A percentile compares a stretch with the other conserved stretches of the same genome.
phyloP scores from a whole-genome alignment of 2,113 vertebrate genomes.

The Xerus inauris region DNA sequence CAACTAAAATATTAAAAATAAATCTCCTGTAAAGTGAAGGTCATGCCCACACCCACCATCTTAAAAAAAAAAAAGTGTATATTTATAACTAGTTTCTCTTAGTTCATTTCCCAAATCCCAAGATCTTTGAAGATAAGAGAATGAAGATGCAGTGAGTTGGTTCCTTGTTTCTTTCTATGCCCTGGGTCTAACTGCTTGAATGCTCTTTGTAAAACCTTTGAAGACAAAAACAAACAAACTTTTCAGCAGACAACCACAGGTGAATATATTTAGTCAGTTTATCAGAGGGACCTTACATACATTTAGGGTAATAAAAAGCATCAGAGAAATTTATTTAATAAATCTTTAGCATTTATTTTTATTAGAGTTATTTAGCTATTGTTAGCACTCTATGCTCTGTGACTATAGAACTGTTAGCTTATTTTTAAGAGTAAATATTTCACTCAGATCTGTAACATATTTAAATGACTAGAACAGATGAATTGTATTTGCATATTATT shows the following conservation, averaged over 20 bases:
- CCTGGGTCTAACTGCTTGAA: background rate
- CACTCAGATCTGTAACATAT: slow-evolving; percentile 82
- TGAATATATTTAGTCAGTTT: background rate
- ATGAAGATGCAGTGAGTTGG: background rate
- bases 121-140: background rate
- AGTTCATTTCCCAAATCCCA: background rate
- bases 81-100: background rate
- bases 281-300: background rate
- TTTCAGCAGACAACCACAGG: background rate
- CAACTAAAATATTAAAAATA: slow-evolving; percentile 14
- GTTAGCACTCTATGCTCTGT: slow-evolving; percentile 79
- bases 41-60: background rate
- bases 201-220: background rate
- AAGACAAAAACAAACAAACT: background rate
- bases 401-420: slow-evolving; percentile 72
- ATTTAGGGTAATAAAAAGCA: background rate
- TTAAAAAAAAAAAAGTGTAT: background rate
- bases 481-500: slow-evolving; percentile 89
- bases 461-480: slow-evolving; percentile 90
- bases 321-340: slow-evolving; percentile 71
- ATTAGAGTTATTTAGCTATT: slow-evolving; percentile 71
- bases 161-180: background rate
- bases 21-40: background rate
- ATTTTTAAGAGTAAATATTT: slow-evolving; percentile 83
- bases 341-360: slow-evolving; percentile 75